Base-by-base conservation (phyloP, 2,113 vertebrate species). In the Otolemur garnettii region DNA sequence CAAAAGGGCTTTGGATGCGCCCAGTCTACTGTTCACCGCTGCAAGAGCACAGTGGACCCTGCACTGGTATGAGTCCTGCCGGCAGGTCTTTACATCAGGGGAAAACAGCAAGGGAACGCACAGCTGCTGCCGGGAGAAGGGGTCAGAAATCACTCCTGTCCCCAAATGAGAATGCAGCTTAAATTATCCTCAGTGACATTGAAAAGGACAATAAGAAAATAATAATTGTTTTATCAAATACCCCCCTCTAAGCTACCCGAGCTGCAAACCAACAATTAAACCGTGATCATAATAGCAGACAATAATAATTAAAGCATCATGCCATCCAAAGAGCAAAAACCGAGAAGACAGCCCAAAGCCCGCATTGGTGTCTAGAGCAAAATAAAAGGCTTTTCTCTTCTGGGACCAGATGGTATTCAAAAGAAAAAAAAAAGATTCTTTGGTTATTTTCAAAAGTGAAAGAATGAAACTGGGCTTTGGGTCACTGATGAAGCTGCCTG, bases 211-310 rank as follows among this genome's bases (percentile, higher is more conserved):
- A 55, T 28, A 92, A 91, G 90, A 80, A 94, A 96, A 96, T 96
- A 96, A 94, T 28, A 45, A 68, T 93, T 88, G 75, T 66, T 95
- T 94, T 75, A 92, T 26, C 75, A 95, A 95, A 88, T 45, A 33
- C 55, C 62, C 90, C 60, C 87, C 33, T 91, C 96, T 88, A 88
- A 96, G 94, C 22, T 78, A 75, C 13, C 71, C 0, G 10, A 69
- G 38, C 77, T 64, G 75, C 84, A 97, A 95, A 86, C 66, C 72
- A 62, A 80, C 95, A 95, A 97, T 96, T 97, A 97, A 88, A 92
- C 92, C 66, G 85, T 78, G 90, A 95, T 91, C 60, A 78, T 95
- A 95, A 96, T 17, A 92, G 85, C 80, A 74, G 84, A 95, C 87
- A 94, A 91, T 87, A 87, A 96, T 92, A 96, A 97, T 97, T 79